Evolutionary conservation across 2,888 invertebrate genomes (phyloP).

Genomic region (Amblyjoppa fuscipennis): DNA sequence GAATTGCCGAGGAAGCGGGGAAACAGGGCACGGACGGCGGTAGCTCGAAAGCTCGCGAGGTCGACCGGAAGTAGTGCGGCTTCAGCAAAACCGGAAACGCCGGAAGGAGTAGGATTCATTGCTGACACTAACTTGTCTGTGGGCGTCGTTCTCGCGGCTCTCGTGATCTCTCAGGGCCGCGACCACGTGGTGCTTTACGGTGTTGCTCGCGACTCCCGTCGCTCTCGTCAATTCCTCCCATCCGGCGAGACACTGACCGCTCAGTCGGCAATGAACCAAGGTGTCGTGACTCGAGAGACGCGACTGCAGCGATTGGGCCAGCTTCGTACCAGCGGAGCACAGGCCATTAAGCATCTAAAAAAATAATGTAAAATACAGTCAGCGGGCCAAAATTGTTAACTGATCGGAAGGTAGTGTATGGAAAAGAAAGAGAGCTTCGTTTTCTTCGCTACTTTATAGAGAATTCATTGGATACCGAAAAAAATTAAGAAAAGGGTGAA

Average conservation of each 20-base stretch:
- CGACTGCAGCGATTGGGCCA: conserved; percentile 87
- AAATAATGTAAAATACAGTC: background rate
- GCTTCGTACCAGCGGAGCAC: conserved; percentile 88
- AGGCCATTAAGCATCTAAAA: conserved; percentile 87
- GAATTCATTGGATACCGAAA: background rate
- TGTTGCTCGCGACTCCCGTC: conserved; percentile 88
- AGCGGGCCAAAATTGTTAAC: background rate
- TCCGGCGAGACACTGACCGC: conserved; percentile 86
- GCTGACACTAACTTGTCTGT: conserved; percentile 77
- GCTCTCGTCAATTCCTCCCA: conserved; percentile 89
- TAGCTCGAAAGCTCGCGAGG: conserved; percentile 3
- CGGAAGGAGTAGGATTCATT: conserved; percentile 32
- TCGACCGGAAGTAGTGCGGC: conserved; percentile 3
- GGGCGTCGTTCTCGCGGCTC: conserved; percentile 78
- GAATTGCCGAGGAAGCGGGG: conserved; percentile 31
- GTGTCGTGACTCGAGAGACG: conserved; percentile 84
- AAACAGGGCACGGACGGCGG: conserved; percentile 10
- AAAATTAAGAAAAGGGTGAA: background rate
- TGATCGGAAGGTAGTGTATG: background rate
- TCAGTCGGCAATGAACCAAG: conserved; percentile 86
- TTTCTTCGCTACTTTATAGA: background rate
- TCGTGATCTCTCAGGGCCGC: conserved; percentile 86
- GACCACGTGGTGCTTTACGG: conserved; percentile 89
- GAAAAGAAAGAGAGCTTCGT: background rate
- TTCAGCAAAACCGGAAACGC: conserved; percentile 8